Evolutionary conservation across 2,888 invertebrate genomes (phyloP).

Genomic region (Seladonia tumulorum): DNA sequence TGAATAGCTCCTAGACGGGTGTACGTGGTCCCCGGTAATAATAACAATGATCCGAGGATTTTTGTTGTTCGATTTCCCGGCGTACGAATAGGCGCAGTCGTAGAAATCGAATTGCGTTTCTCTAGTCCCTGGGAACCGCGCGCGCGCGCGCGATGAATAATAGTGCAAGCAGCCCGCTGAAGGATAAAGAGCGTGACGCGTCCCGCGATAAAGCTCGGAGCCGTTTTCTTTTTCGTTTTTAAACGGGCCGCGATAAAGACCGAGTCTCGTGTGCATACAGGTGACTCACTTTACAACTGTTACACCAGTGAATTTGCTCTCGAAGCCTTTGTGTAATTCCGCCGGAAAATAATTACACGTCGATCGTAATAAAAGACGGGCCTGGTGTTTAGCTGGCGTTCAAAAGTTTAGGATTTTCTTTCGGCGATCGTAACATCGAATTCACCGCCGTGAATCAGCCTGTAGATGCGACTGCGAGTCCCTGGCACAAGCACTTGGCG

Average conservation of each 20-base stretch:
- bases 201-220: not conserved
- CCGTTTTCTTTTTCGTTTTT: not conserved
- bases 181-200: not conserved
- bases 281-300: slow-evolving; percentile 27
- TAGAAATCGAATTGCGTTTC: no score
- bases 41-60: not conserved
- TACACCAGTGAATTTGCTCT: not conserved
- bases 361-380: not conserved
- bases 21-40: not conserved
- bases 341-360: not conserved
- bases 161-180: not conserved
- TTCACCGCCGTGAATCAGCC: not conserved
- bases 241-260: not conserved
- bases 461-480: slow-evolving; percentile 39
- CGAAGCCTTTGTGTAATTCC: not conserved
- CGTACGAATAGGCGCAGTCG: not conserved
- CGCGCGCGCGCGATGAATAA: not conserved
- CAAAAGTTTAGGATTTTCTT: not conserved
- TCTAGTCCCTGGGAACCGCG: not conserved
- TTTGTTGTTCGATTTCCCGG: not conserved
- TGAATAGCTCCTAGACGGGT: not conserved
- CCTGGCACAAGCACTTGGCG: slow-evolving; percentile 57
- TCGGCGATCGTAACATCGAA: not conserved
- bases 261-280: not conserved
- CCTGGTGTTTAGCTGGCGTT: no score